Evolutionary conservation across 2,888 invertebrate genomes (phyloP), one percentile per base, ranked within the genome.

Genomic region (Apoda limacodes): DNA sequence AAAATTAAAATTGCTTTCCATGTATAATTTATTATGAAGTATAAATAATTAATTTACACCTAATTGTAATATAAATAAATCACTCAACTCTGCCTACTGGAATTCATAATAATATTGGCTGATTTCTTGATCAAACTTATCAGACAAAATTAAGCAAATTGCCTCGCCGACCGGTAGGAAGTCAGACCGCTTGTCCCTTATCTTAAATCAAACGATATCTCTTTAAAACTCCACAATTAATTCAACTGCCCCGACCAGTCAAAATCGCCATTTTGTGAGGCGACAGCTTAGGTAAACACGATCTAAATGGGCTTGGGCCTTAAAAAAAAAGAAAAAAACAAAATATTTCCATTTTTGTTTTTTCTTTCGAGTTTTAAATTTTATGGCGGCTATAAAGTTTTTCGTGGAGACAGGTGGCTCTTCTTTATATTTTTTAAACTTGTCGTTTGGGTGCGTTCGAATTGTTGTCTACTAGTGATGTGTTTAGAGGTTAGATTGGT

Each of bases 271-370:
- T 80, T 75, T 66, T 72, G 65, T 70, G 60, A 69, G 69, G 68
- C 76, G 78, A 76, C 78, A 76, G 75, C 63, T 80, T 76, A 76
- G 78, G 76, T 78, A 78, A 78, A 80, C 75, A 80, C 71, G 60
- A 58, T 68, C 72, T 67, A 71, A 80, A 75, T 72, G 70, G 74
- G 67, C 55, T 57, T 64, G 61, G 58, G 57, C 52, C 65, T 67
- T 61, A 63, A 70, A 67, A 67, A 60, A 56, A 64, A 67, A 70
- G 68, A 67, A 67, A 62, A 57, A 53, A 59, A 63, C 64, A 60
- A 60, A 62, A 56, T 50, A 48, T 61, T 55, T 57, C 60, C 57
- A 55, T 59, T 71, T 57, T 75, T 67, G 56, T 69, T 78, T 80
- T 70, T 70, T 60, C 59, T 61, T 72, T 71, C 67, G 66, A 74